A percentile compares a stretch with the other conserved stretches of the same genome.
Evolutionary conservation across 2,113 vertebrate species (phyloP).

Genomic region (Chaetorhynchus papuensis): DNA sequence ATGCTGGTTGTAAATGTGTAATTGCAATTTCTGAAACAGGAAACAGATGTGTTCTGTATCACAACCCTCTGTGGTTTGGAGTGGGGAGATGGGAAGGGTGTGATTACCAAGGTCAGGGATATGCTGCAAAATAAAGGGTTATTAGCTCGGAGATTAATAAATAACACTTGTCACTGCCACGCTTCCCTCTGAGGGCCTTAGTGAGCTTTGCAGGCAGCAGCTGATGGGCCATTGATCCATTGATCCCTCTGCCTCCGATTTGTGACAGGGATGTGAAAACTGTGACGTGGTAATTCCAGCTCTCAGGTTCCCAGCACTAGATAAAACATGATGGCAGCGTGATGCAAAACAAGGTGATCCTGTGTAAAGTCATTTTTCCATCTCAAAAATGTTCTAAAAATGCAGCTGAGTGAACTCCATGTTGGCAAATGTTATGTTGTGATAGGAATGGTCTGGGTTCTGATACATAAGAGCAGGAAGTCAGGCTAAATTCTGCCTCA

Average conservation of each 20-base stretch:
- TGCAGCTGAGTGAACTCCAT: background rate
- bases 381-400: background rate
- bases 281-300: background rate
- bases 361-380: background rate
- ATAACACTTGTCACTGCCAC: background rate
- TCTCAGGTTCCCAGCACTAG: background rate
- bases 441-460: background rate
- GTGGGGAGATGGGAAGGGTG: background rate
- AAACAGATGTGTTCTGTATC: constrained; percentile 36
- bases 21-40: constrained; percentile 28
- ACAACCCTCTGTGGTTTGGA: constrained; percentile 4
- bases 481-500: background rate
- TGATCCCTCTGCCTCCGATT: background rate
- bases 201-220: background rate
- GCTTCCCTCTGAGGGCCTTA: background rate
- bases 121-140: background rate
- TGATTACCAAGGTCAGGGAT: background rate
- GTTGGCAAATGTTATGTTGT: fast-evolving
- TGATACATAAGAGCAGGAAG: background rate
- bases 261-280: background rate
- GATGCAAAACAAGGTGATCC: background rate
- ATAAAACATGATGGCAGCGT: background rate
- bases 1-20: background rate
- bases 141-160: background rate
- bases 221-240: background rate